These are phyloP conservation scores for Drosophila nannoptera DNA, from an alignment of 1,140 invertebrate genomes.

Conservation along the genomic window DNA sequence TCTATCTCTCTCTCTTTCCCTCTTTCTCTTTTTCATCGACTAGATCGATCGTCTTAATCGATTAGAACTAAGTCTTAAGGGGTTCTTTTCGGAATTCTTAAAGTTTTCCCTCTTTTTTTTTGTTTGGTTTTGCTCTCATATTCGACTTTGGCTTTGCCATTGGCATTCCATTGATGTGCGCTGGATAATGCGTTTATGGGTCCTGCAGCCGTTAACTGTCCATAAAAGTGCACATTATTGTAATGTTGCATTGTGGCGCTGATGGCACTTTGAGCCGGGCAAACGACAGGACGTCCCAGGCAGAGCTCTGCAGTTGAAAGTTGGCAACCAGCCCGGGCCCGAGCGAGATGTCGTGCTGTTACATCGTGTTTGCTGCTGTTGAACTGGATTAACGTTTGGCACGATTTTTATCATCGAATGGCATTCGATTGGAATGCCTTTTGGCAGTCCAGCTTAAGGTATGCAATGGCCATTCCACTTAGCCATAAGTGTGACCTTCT, in stretches of 20 bases:
- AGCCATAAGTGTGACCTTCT: conserved; percentile 6
- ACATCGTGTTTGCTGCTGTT: conserved; percentile 20
- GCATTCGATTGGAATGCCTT: conserved; percentile 74
- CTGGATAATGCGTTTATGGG: conserved; percentile 73
- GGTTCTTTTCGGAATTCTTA: not conserved
- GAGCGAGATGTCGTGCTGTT: conserved; percentile 35
- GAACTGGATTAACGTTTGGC: conserved; percentile 70
- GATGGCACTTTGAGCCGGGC: conserved; percentile 58
- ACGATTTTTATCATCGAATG: conserved; percentile 74
- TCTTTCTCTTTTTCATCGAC: too few relatives aligned
- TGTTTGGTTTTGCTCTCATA: conserved; percentile 7
- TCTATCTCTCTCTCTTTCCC: too few relatives aligned
- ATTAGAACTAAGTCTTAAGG: not conserved
- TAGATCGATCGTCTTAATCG: too few relatives aligned
- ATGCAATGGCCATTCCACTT: conserved; percentile 25
- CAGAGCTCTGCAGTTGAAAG: conserved; percentile 21
- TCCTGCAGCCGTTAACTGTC: conserved; percentile 73
- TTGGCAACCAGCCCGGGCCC: conserved; percentile 31
- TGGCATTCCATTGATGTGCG: conserved; percentile 48
- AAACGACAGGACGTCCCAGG: conserved; percentile 51
- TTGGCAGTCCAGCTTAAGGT: conserved; percentile 56
- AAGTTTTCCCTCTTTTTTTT: conserved; percentile 6
- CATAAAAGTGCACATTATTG: conserved; percentile 77
- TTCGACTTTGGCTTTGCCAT: not conserved
- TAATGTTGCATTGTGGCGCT: conserved; percentile 71